Percentiles rank a stretch among this genome's conserved stretches.
Evolutionary conservation across 2,113 vertebrate genomes (phyloP).

Genomic region (Meleagris gallopavo): DNA sequence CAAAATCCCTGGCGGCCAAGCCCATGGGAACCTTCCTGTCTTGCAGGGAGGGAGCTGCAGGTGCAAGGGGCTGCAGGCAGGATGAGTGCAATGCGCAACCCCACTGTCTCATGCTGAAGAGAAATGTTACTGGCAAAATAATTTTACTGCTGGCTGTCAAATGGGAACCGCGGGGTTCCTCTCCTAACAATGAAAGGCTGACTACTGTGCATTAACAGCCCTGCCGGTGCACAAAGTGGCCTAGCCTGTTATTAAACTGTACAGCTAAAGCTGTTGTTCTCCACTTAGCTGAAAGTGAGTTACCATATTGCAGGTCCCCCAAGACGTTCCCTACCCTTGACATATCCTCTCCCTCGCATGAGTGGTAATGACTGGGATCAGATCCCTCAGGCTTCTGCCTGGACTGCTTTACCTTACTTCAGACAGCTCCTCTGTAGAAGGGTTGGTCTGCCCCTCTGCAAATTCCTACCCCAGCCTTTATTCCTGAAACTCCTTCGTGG

Average conservation of each 20-base stretch:
- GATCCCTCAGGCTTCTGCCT: conserved; percentile 50
- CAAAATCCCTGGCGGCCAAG: conserved; percentile 54
- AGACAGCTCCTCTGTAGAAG: background rate
- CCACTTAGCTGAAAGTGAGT: conserved; percentile 72
- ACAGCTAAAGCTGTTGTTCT: conserved; percentile 72
- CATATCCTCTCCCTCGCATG: conserved; percentile 65
- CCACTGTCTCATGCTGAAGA: conserved; percentile 18
- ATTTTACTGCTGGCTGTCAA: conserved; percentile 67
- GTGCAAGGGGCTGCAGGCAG: conserved; percentile 49
- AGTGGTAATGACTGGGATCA: conserved; percentile 65
- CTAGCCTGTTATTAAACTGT: conserved; percentile 69
- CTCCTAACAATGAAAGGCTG: conserved; percentile 58
- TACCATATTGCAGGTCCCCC: conserved; percentile 71
- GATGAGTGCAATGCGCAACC: conserved; percentile 18
- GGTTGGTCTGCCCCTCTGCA: background rate
- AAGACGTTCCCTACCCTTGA: conserved; percentile 71
- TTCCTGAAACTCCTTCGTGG: background rate
- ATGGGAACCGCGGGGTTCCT: conserved; percentile 60
- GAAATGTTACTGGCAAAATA: conserved; percentile 39
- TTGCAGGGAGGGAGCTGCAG: conserved; percentile 53
- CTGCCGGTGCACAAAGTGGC: conserved; percentile 63
- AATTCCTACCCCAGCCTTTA: background rate
- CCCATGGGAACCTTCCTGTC: conserved; percentile 50
- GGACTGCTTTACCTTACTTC: conserved; percentile 29
- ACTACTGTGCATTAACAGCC: conserved; percentile 67